Conservation (phyloP, 2,888 invertebrate species). For the Drosophila aldrichi region DNA sequence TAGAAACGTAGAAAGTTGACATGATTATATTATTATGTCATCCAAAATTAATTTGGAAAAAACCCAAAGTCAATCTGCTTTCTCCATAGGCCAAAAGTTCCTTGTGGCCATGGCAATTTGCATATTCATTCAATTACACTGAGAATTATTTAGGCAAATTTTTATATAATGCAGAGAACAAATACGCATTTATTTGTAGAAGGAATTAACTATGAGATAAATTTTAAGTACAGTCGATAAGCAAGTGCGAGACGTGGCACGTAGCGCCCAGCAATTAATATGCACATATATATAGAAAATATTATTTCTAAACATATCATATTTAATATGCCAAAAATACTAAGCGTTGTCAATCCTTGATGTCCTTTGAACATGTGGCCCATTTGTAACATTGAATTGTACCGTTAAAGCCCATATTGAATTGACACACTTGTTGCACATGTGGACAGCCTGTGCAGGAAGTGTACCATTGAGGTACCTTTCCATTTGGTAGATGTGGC, state of each 20-base stretch:
- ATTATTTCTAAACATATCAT: too few species aligned
- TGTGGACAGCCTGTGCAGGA: neutral
- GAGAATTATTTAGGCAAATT: neutral
- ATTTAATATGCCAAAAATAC: neutral
- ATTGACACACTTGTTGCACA: neutral
- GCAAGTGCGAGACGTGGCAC: conserved; percentile 1
- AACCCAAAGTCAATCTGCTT: neutral
- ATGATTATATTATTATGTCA: conserved; percentile 7
- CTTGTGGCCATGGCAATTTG: neutral
- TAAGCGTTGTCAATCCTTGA: neutral
- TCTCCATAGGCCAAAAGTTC: neutral
- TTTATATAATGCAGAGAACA: neutral
- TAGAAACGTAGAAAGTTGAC: neutral
- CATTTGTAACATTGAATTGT: neutral
- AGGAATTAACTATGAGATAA: neutral
- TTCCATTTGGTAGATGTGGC: conserved; percentile 6
- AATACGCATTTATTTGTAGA: neutral
- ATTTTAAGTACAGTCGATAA: neutral
- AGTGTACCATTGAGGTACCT: neutral
- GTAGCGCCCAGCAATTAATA: neutral
- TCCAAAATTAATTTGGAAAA: neutral
- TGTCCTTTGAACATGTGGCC: neutral
- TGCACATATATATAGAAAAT: neutral
- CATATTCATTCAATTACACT: conserved; percentile 3
- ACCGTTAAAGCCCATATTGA: neutral